Percentiles rank a stretch among this genome's conserved stretches.
Evolutionary conservation across 2,888 invertebrate genomes (phyloP).

Genomic region (Halictus quadricinctus): DNA sequence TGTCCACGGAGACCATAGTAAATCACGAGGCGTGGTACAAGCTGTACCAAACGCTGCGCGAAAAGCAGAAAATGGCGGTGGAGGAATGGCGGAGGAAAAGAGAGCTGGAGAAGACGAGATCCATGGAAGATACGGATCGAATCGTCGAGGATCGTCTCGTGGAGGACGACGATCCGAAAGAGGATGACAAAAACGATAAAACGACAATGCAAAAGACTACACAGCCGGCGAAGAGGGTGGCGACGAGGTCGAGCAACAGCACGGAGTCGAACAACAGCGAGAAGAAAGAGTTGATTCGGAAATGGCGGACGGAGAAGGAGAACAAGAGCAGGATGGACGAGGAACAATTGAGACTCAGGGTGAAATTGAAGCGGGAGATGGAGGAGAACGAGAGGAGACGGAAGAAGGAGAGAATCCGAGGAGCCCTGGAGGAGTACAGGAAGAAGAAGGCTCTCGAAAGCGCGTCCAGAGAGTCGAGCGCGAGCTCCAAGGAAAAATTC

Average conservation of each 20-base stretch:
- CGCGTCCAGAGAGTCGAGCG: constrained; percentile 18
- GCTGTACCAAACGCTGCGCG: constrained; percentile 81
- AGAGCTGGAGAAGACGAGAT: constrained; percentile 54
- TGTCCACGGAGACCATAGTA: constrained; percentile 79
- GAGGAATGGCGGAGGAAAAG: constrained; percentile 82
- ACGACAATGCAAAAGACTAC: neutral
- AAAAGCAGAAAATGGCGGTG: constrained; percentile 81
- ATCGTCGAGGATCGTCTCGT: neutral
- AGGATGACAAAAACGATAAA: neutral
- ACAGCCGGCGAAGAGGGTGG: neutral
- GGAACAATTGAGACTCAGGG: constrained; percentile 62
- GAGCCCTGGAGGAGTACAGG: constrained; percentile 65
- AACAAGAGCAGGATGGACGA: constrained; percentile 70
- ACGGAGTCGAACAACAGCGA: constrained; percentile 32
- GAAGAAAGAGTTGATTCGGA: constrained; percentile 73
- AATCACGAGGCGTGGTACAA: constrained; percentile 84
- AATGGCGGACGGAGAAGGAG: constrained; percentile 76
- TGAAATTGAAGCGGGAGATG: constrained; percentile 53
- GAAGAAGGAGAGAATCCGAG: constrained; percentile 57
- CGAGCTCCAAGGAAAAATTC: constrained; percentile 38
- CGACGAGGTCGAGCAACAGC: constrained; percentile 16
- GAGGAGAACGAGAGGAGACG: constrained; percentile 68
- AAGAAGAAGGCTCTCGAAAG: constrained; percentile 63
- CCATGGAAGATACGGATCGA: constrained; percentile 15
- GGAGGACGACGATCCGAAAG: neutral